phyloP scores from a whole-genome alignment of 92 coral and sea anemone species.

The Porites divaricata region DNA sequence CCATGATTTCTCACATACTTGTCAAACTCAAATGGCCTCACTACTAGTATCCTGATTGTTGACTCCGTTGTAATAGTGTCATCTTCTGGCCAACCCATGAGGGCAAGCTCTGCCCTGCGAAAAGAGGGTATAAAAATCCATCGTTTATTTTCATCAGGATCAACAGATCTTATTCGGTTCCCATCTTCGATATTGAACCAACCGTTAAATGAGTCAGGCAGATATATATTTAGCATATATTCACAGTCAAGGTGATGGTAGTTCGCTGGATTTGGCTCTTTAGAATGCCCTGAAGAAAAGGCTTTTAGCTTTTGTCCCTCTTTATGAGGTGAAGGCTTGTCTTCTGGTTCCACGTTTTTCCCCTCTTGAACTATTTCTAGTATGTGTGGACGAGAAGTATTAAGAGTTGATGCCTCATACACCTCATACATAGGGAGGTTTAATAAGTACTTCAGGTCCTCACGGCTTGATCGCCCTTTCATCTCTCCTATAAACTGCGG shows the following conservation, averaged over 20 bases:
- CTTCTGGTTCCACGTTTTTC: neutral
- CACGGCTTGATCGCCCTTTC: no score
- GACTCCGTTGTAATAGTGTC: neutral
- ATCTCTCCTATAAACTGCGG: no score
- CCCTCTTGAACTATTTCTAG: neutral
- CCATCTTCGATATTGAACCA: neutral
- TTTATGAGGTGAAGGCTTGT: neutral
- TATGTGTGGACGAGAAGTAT: slow-evolving; percentile 6
- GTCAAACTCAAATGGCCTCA: slow-evolving; percentile 44
- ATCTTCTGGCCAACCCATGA: neutral
- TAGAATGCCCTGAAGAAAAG: neutral
- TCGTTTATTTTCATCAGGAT: neutral
- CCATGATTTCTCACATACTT: slow-evolving; percentile 36
- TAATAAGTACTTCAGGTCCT: no score
- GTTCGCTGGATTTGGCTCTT: neutral
- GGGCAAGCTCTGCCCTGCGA: neutral
- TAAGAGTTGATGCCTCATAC: no score
- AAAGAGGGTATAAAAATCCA: neutral
- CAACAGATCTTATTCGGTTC: neutral
- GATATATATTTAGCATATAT: neutral
- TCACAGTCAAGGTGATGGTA: slow-evolving; percentile 5
- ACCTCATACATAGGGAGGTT: no score
- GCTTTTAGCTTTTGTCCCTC: neutral
- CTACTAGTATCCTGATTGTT: slow-evolving; percentile 54
- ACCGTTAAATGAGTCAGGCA: neutral